Evolutionary conservation across 2,113 vertebrate genomes (phyloP).

Genomic region (Zapornia atra): DNA sequence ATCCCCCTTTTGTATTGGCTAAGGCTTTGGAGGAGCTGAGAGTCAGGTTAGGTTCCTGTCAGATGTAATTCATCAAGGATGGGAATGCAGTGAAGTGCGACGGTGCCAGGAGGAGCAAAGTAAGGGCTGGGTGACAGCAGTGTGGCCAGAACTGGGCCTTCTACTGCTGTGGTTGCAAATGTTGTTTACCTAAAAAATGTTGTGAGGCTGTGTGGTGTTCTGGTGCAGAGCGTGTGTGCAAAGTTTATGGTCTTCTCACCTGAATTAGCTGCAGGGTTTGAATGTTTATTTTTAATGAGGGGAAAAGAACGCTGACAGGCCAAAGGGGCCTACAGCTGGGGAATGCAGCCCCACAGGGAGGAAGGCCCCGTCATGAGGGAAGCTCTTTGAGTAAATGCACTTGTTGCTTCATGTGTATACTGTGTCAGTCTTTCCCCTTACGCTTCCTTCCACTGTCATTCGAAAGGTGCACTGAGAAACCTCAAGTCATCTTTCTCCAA

Average conservation of each 20-base stretch:
- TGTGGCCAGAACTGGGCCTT: not conserved
- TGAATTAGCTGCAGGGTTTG: not conserved
- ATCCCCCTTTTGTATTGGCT: not conserved
- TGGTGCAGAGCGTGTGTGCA: accelerated
- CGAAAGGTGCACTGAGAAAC: not conserved
- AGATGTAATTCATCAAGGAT: not conserved
- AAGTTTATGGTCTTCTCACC: not conserved
- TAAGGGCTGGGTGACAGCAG: not conserved
- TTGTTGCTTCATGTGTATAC: not conserved
- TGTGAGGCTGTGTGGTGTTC: not conserved
- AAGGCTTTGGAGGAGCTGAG: not conserved
- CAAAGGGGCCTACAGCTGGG: not conserved
- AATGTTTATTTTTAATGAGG: not conserved
- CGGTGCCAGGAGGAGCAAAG: not conserved
- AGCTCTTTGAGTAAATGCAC: not conserved
- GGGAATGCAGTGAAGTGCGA: not conserved
- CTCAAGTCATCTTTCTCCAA: not conserved
- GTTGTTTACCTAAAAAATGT: not conserved
- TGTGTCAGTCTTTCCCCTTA: not conserved
- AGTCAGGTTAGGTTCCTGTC: not conserved
- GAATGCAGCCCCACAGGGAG: not conserved
- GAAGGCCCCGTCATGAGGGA: not conserved
- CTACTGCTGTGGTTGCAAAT: not conserved
- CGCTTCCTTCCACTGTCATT: not conserved
- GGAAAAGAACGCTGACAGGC: not conserved